Conservation (phyloP, 30 jellyfish, hydroid and myxozoan genomes). For the Pelagia noctiluca region DNA sequence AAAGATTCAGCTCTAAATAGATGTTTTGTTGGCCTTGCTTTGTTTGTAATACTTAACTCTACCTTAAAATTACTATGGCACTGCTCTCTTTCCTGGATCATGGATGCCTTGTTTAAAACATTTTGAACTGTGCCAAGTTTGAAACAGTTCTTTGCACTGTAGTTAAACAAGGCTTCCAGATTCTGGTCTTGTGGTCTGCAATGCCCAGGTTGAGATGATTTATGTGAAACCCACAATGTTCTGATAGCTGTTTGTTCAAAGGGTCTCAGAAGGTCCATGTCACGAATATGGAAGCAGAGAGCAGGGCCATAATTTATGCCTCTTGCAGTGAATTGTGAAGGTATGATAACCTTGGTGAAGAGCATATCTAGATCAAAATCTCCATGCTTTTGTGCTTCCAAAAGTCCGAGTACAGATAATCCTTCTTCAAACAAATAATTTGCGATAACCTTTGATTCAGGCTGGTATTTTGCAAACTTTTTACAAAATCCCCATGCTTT, state of each 20-base stretch:
- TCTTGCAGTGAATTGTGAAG: slow-evolving; percentile 29
- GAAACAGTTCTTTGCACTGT: no score
- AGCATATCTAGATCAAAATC: slow-evolving; percentile 22
- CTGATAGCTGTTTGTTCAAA: slow-evolving; percentile 10
- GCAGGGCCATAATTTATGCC: slow-evolving; percentile 52
- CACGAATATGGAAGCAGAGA: slow-evolving; percentile 26
- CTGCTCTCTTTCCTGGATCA: slow-evolving; percentile 36
- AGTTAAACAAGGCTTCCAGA: no score
- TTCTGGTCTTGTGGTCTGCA: no score
- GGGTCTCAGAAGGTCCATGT: slow-evolving; percentile 41
- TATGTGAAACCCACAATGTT: slow-evolving; percentile 39
- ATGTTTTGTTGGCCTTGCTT: slow-evolving; percentile 17
- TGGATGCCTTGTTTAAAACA: no score
- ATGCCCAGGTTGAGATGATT: slow-evolving; percentile 54
- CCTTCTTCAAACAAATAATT: slow-evolving; percentile 11
- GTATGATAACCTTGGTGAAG: slow-evolving; percentile 10
- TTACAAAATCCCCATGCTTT: slow-evolving; percentile 9
- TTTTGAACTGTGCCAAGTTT: no score
- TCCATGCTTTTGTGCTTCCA: slow-evolving; percentile 33
- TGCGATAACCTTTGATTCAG: slow-evolving; percentile 12
- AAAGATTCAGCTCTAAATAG: slow-evolving; percentile 18
- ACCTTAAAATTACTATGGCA: slow-evolving; percentile 39
- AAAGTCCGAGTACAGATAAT: slow-evolving; percentile 14
- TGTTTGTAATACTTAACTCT: slow-evolving; percentile 17
- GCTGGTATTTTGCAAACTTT: slow-evolving; percentile 19